Percentiles rank a stretch among this genome's conserved stretches.
Conservation (phyloP, 2,797 vertebrate species). For the Pseudocheirus occidentalis region DNA sequence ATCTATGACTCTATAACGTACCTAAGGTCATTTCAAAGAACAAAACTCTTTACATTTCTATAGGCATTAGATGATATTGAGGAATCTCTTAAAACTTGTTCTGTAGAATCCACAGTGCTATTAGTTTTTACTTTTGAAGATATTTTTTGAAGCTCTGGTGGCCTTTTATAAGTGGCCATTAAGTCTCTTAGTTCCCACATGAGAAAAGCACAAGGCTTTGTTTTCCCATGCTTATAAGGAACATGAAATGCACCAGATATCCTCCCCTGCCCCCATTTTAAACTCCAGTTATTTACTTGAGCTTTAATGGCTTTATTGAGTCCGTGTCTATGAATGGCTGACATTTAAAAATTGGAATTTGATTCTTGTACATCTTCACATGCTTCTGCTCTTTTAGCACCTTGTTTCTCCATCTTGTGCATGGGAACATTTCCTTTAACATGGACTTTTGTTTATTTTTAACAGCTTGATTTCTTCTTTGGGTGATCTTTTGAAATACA, state of each 20-base stretch:
- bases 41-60: background rate
- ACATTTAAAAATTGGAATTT: constrained; percentile 50
- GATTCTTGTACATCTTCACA: constrained; percentile 8
- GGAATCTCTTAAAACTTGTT: background rate
- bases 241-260: constrained; percentile 24
- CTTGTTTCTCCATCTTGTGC: constrained; percentile 56
- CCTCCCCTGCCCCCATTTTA: background rate
- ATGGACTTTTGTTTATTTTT: constrained; percentile 17
- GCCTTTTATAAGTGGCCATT: constrained; percentile 56
- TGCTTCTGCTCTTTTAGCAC: constrained; percentile 6
- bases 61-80: background rate
- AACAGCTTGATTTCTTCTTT: constrained; percentile 49
- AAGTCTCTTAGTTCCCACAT: constrained; percentile 36
- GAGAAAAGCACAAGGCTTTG: constrained; percentile 53
- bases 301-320: constrained; percentile 41
- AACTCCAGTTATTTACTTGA: constrained; percentile 35
- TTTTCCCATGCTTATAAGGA: constrained; percentile 59
- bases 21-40: constrained; percentile 26
- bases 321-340: background rate
- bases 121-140: constrained; percentile 35
- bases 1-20: background rate
- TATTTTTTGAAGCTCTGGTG: constrained; percentile 48
- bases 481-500: background rate
- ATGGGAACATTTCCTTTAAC: constrained; percentile 33
- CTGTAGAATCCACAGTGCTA: background rate